A percentile compares a stretch with the other conserved stretches of the same genome.
Conservation (phyloP, 2,888 invertebrate genomes). For the Autographa gamma region DNA sequence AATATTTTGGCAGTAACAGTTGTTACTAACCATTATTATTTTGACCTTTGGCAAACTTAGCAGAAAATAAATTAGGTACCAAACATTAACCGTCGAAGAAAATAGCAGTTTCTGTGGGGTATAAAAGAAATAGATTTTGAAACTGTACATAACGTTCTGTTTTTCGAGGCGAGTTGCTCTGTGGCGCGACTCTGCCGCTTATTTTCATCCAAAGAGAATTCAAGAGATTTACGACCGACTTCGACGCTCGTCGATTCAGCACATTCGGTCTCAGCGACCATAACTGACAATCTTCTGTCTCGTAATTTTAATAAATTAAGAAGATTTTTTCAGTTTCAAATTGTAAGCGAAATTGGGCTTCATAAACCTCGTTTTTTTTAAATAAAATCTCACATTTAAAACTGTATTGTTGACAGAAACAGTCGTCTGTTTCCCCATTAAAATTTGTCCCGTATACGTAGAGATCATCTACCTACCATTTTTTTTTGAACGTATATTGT, state of each 20-base stretch:
- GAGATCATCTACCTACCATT: too few species aligned
- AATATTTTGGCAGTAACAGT: slow-evolving; percentile 13
- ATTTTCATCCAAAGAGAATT: slow-evolving; percentile 82
- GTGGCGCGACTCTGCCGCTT: slow-evolving; percentile 72
- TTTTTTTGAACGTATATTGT: slow-evolving; percentile 20
- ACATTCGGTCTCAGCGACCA: slow-evolving; percentile 79
- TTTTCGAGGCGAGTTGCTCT: slow-evolving; percentile 45
- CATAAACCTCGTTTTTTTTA: slow-evolving; percentile 52
- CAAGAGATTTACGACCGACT: slow-evolving; percentile 84
- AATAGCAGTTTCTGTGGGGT: slow-evolving; percentile 9
- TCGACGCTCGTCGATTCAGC: slow-evolving; percentile 83
- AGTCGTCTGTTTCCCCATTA: slow-evolving; percentile 46
- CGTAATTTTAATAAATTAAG: slow-evolving; percentile 81
- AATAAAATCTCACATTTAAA: slow-evolving; percentile 34
- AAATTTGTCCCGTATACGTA: slow-evolving; percentile 26
- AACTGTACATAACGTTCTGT: slow-evolving; percentile 43
- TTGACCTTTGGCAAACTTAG: slow-evolving; percentile 16
- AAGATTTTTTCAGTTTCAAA: slow-evolving; percentile 68
- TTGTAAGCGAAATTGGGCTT: slow-evolving; percentile 39
- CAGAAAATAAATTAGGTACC: slow-evolving; percentile 24
- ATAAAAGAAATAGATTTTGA: slow-evolving; percentile 20
- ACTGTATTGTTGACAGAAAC: slow-evolving; percentile 55
- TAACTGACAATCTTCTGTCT: slow-evolving; percentile 84
- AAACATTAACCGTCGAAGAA: slow-evolving; percentile 13
- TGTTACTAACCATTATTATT: slow-evolving; percentile 14